Percentiles rank a stretch among this genome's conserved stretches.
Evolutionary conservation across 2,888 invertebrate genomes (phyloP).

Genomic region (Slavum lentiscoides): DNA sequence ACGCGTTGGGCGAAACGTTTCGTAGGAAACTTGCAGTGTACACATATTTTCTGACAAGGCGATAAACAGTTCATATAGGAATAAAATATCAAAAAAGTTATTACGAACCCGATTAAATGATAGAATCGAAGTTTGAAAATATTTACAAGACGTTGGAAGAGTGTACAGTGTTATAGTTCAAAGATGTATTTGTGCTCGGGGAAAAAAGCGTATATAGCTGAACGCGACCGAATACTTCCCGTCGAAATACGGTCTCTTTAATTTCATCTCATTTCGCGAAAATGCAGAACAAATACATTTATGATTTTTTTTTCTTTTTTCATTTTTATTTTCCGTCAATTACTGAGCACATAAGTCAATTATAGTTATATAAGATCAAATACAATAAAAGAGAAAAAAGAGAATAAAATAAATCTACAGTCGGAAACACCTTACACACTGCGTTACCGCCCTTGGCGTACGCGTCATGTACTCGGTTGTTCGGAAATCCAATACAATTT

Average conservation of each 20-base stretch:
- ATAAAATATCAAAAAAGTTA: not conserved
- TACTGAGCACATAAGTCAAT: not conserved
- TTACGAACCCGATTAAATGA: not conserved
- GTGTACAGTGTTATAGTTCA: not conserved
- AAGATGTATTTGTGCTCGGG: not conserved
- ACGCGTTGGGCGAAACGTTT: not conserved
- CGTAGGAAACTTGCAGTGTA: not conserved
- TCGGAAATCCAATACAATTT: conserved; percentile 17
- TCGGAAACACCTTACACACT: not conserved
- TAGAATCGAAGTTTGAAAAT: conserved; percentile 11
- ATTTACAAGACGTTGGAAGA: conserved; percentile 5
- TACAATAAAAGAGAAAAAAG: conserved; percentile 28
- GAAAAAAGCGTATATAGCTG: not conserved
- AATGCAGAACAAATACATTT: conserved; percentile 16
- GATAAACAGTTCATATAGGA: not conserved
- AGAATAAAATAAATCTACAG: conserved; percentile 5
- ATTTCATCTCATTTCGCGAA: not conserved
- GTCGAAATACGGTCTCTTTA: not conserved
- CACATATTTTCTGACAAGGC: not conserved
- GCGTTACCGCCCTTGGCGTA: conserved; percentile 7
- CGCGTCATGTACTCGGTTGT: conserved; percentile 1
- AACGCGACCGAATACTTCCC: not conserved
- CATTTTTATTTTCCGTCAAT: conserved; percentile 37
- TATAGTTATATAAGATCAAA: conserved; percentile 20
- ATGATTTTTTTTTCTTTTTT: conserved; percentile 5